Conservation (phyloP, 1,140 invertebrate genomes). For the Zaprionus vittiger region DNA sequence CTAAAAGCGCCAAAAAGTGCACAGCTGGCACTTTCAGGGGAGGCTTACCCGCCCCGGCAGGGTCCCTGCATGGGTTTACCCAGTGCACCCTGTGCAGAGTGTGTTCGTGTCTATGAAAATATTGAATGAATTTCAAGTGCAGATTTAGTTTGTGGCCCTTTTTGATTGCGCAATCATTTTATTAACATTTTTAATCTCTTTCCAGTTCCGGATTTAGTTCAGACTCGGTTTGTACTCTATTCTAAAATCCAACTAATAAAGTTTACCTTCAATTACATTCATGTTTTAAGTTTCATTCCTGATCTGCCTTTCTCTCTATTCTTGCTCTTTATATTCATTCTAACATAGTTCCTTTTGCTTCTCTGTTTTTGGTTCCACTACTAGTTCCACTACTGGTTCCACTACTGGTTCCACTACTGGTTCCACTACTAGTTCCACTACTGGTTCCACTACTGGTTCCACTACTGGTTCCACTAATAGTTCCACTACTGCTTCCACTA, state of each 20-base stretch:
- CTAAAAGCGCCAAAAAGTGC: conserved; percentile 46
- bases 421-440: no score
- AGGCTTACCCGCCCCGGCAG: neutral
- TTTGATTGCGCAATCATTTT: neutral
- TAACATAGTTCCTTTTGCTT: neutral
- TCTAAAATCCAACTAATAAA: neutral
- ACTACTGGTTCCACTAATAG: no score
- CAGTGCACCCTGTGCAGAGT: neutral
- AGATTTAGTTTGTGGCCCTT: neutral
- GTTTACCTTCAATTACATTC: neutral
- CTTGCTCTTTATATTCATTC: neutral
- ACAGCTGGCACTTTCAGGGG: conserved; percentile 27
- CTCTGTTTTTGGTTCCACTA: neutral
- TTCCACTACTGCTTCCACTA: no score
- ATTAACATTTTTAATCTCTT: neutral
- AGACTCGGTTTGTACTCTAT: neutral
- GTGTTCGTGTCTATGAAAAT: neutral
- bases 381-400: no score
- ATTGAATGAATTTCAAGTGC: neutral
- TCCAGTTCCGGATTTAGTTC: neutral
- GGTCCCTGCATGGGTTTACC: neutral
- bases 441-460: no score
- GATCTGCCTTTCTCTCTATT: neutral
- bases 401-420: no score
- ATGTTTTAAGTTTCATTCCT: neutral